These are phyloP conservation scores for Chrysochloris asiatica DNA, from an alignment of 2,113 vertebrate species.

Conservation along the genomic window DNA sequence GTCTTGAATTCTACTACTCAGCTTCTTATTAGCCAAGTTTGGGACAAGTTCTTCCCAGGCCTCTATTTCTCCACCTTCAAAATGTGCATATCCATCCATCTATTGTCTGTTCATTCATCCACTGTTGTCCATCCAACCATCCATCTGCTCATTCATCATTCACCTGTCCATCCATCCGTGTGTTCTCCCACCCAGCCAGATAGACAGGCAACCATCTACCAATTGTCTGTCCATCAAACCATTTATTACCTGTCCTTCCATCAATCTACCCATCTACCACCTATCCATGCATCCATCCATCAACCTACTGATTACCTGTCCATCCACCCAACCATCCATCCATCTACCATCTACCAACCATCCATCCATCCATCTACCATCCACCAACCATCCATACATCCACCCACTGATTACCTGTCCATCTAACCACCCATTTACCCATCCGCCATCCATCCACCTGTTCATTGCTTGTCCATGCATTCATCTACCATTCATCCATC, in stretches of 20 bases:
- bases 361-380: not conserved
- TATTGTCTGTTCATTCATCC: not conserved
- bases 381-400: not conserved
- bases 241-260: no score
- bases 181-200: no score
- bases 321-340: no score
- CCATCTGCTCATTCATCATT: no score
- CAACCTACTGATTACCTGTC: no score
- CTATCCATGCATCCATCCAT: no score
- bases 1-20: rapidly evolving
- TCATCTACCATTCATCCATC: no score
- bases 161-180: not conserved
- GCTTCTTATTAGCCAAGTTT: rapidly evolving
- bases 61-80: not conserved
- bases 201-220: no score
- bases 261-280: no score
- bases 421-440: not conserved
- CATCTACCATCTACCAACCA: no score
- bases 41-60: no score
- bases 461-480: not conserved
- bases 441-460: not conserved
- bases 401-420: not conserved
- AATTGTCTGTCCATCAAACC: not conserved
- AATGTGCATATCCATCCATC: not conserved
- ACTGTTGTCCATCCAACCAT: not conserved